Base-by-base conservation (phyloP, 2,113 vertebrate genomes). In the Ochotona princeps region DNA sequence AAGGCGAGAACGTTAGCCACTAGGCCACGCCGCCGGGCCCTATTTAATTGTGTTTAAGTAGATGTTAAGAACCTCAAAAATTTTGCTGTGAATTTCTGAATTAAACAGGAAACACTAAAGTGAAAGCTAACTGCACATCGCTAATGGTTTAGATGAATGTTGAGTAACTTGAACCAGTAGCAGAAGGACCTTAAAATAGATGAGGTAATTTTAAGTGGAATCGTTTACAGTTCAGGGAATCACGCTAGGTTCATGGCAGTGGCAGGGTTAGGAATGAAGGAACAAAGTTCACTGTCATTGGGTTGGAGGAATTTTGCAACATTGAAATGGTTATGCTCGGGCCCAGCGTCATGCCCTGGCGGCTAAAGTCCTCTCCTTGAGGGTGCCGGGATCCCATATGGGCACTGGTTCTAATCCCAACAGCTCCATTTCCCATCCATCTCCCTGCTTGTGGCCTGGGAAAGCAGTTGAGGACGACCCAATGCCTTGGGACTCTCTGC, bases 101-200 rank as follows among this genome's bases (percentile, higher is more conserved):
- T 92, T 85, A 91, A 90, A 35, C 57, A 83, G 23, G 20, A 35
- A 17, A 32, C 30, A 74, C 23, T 66, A n/a, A 23, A 14, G 76
- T 30, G 47, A 78, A 78, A 79, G 57, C 63, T 86, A 63, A 47
- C 18, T 8, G 5, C 57, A 10, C 73, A 35, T 75, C 81, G 30
- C 81, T 87, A 67, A 3, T 89, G 25, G 35, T 80, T 87, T 76
- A 81, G 47, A 51, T 90, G 51, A 87, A 66, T 83, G 38, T 35
- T 89, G 12, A 83, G 76, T 25, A 11, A 75, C 5, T 83, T 65
- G 8, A 66, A 87, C 87, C 15, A 54, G 12, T 80, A 7, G 26
- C 70, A 73, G 14, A 10, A 87, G 23, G 51, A 87, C 67, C 83
- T 81, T 57, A 44, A 73, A 76, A 76, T 63, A 30, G 38, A 38